Evolutionary conservation across 2,888 invertebrate species (phyloP).

Genomic region (Notodromas monacha): DNA sequence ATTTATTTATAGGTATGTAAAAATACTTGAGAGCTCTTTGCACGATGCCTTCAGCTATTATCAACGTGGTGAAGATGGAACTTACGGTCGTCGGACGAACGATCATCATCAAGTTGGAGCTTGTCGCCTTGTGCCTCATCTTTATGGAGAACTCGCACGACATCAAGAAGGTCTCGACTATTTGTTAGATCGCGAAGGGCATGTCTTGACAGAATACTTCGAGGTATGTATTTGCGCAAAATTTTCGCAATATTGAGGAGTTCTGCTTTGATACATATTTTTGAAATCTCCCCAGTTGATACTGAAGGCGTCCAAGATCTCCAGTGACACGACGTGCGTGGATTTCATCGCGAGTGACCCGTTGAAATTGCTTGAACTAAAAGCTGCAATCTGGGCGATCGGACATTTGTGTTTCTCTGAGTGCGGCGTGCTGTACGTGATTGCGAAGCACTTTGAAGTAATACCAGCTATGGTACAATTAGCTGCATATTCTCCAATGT

Average conservation of each 20-base stretch:
- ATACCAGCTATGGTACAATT: constrained; percentile 28
- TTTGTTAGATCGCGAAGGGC: constrained; percentile 10
- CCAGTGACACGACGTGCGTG: too few relatives aligned
- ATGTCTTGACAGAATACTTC: too few relatives aligned
- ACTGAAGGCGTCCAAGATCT: too few relatives aligned
- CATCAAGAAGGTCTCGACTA: constrained; percentile 22
- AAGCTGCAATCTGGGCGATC: constrained; percentile 56
- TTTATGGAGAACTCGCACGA: constrained; percentile 47
- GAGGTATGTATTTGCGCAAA: too few relatives aligned
- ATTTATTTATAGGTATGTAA: constrained; percentile 30
- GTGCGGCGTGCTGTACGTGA: constrained; percentile 36
- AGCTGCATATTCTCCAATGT: constrained; percentile 45
- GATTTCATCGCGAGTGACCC: too few relatives aligned
- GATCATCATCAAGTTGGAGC: constrained; percentile 13
- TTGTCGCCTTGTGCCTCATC: constrained; percentile 31
- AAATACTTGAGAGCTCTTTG: constrained; percentile 54
- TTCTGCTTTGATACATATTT: neutral
- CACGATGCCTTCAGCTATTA: constrained; percentile 57
- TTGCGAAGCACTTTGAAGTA: constrained; percentile 10
- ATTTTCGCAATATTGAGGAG: too few relatives aligned
- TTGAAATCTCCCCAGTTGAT: constrained; percentile 5
- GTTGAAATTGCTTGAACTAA: too few relatives aligned
- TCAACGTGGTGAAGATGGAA: constrained; percentile 40
- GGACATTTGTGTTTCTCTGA: constrained; percentile 39
- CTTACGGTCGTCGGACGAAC: constrained; percentile 31